Evolutionary conservation across 2,888 invertebrate species (phyloP).

Genomic region (Mimumesa dahlbomi): DNA sequence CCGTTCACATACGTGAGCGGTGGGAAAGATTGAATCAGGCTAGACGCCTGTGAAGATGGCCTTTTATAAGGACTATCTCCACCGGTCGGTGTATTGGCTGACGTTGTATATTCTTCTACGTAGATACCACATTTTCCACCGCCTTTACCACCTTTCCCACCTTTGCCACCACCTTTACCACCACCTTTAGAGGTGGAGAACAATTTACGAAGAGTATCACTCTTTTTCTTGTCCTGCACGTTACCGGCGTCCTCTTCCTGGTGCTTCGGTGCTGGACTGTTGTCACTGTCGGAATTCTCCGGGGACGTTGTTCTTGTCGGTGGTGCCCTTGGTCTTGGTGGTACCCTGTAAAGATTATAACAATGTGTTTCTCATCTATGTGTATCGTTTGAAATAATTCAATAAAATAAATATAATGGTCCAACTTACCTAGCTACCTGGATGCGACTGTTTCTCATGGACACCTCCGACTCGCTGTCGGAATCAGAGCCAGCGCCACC

Average conservation of each 20-base stretch:
- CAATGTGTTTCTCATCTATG: background rate
- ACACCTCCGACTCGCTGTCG: constrained; percentile 75
- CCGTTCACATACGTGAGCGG: constrained; percentile 71
- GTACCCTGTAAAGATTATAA: no score
- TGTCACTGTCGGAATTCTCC: constrained; percentile 78
- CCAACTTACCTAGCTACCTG: constrained; percentile 66
- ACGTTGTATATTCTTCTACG: constrained; percentile 77
- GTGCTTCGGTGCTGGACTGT: constrained; percentile 78
- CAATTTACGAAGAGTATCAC: constrained; percentile 85
- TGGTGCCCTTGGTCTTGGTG: constrained; percentile 72
- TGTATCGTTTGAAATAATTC: no score
- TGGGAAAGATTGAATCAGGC: constrained; percentile 60
- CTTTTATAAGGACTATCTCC: constrained; percentile 80
- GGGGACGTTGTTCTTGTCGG: constrained; percentile 77
- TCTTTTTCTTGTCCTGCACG: constrained; percentile 87
- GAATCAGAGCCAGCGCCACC: constrained; percentile 75
- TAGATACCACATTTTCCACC: constrained; percentile 84
- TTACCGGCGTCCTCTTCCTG: constrained; percentile 81
- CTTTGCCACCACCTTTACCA: constrained; percentile 83
- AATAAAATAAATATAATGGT: no score
- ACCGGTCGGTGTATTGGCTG: constrained; percentile 75
- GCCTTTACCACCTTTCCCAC: constrained; percentile 85
- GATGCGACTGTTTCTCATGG: constrained; percentile 69
- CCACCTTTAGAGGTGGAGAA: constrained; percentile 82
- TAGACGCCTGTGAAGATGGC: constrained; percentile 70